phyloP scores from a whole-genome alignment of 2,113 vertebrate species.

The Perca flavescens region DNA sequence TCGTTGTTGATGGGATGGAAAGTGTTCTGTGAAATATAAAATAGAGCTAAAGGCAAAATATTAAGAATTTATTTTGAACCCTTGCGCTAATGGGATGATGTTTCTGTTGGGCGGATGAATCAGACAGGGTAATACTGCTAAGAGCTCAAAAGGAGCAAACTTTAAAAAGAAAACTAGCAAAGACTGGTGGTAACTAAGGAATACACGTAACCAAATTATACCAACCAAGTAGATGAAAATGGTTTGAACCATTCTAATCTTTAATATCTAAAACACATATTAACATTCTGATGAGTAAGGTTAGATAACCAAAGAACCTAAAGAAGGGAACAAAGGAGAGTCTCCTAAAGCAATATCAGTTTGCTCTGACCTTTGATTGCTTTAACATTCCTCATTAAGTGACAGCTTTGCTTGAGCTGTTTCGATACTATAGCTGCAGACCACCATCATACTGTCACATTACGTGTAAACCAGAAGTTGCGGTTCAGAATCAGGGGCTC shows the following conservation, averaged over 20 bases:
- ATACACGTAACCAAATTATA: neutral
- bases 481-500: conserved; percentile 16
- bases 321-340: neutral
- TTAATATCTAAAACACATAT: conserved; percentile 4
- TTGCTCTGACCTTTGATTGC: neutral
- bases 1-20: neutral
- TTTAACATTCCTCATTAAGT: conserved; percentile 24
- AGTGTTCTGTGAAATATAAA: neutral
- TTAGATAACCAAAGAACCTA: neutral
- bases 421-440: neutral
- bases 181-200: neutral
- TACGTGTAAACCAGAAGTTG: neutral
- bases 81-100: too few species aligned
- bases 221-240: neutral
- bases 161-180: neutral
- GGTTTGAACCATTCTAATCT: neutral
- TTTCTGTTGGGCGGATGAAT: too few species aligned
- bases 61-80: neutral
- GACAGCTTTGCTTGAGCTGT: conserved; percentile 15
- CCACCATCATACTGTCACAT: conserved; percentile 20
- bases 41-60: neutral
- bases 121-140: too few species aligned
- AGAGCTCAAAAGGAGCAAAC: neutral
- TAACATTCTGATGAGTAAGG: neutral
- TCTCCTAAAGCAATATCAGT: neutral